Conservation (phyloP, 2,797 vertebrate species). For the Cryptoprocta ferox region DNA sequence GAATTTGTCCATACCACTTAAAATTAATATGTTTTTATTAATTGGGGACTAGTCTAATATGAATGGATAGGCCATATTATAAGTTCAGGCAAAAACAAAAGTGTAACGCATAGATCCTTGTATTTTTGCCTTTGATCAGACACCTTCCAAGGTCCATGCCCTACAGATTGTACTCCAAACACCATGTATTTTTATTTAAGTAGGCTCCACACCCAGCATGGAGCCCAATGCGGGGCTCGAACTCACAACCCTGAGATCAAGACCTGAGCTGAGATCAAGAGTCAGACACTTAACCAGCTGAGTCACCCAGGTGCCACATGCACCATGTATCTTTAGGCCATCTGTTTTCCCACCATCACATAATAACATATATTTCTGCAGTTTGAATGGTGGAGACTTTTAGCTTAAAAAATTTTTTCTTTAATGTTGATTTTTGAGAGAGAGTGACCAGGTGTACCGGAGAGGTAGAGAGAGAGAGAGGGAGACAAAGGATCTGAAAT, state of each 20-base stretch:
- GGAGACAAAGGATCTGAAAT: too few relatives aligned
- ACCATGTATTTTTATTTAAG: not conserved
- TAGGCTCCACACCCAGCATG: too few relatives aligned
- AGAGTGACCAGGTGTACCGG: too few relatives aligned
- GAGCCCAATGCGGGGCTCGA: too few relatives aligned
- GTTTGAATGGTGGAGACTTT: not conserved
- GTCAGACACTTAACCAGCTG: too few relatives aligned
- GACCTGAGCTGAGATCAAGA: too few relatives aligned
- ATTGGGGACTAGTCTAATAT: not conserved
- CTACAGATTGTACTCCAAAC: not conserved
- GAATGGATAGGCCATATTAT: not conserved
- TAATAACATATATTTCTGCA: not conserved
- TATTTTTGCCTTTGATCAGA: not conserved
- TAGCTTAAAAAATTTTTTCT: not conserved
- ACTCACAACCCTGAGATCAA: too few relatives aligned
- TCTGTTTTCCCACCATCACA: not conserved
- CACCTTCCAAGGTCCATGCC: not conserved
- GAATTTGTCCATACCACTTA: constrained; percentile 18
- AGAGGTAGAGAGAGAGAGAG: too few relatives aligned
- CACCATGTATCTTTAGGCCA: not conserved
- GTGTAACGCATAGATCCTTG: not conserved
- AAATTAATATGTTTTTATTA: not conserved
- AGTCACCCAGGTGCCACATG: too few relatives aligned
- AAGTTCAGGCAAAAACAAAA: not conserved
- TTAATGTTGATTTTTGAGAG: too few relatives aligned